phyloP scores from a whole-genome alignment of 2,797 vertebrate genomes.

The Mormyrus hasselquistii region DNA sequence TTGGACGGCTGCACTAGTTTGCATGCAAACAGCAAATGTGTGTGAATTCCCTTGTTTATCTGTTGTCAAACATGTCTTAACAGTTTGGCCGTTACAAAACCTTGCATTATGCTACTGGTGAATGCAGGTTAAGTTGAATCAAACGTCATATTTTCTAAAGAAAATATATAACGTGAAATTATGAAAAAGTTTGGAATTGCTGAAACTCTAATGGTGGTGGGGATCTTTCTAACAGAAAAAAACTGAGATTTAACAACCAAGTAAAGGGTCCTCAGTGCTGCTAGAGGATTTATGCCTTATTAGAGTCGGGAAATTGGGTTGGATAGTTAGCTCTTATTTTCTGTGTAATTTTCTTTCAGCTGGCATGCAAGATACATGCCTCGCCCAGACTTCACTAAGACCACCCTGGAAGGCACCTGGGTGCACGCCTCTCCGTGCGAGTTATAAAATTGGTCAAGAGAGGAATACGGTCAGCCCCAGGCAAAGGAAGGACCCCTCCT shows the following conservation, averaged over 20 bases:
- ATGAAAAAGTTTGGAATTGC: not conserved
- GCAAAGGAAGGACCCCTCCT: not conserved
- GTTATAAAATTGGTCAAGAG: not conserved
- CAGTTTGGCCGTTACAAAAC: not conserved
- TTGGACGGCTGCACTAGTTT: not conserved
- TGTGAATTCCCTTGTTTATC: not conserved
- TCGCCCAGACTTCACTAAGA: not conserved
- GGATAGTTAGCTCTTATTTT: conserved; percentile 3
- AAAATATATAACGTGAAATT: not conserved
- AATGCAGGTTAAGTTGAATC: not conserved
- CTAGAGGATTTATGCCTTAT: conserved; percentile 2
- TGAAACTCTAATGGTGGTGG: not conserved
- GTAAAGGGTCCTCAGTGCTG: not conserved
- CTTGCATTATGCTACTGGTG: not conserved
- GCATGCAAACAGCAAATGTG: not conserved
- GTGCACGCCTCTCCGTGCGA: not conserved
- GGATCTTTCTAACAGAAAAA: not conserved
- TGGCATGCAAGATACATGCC: not conserved
- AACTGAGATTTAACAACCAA: not conserved
- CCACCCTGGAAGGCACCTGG: not conserved
- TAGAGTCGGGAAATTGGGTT: not conserved
- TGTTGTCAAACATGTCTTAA: not conserved
- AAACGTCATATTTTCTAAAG: not conserved
- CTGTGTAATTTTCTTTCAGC: conserved; percentile 1
- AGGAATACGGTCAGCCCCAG: not conserved